These are phyloP conservation scores for Itoplectis maculator DNA, from an alignment of 2,888 invertebrate genomes.

Conservation along the genomic window DNA sequence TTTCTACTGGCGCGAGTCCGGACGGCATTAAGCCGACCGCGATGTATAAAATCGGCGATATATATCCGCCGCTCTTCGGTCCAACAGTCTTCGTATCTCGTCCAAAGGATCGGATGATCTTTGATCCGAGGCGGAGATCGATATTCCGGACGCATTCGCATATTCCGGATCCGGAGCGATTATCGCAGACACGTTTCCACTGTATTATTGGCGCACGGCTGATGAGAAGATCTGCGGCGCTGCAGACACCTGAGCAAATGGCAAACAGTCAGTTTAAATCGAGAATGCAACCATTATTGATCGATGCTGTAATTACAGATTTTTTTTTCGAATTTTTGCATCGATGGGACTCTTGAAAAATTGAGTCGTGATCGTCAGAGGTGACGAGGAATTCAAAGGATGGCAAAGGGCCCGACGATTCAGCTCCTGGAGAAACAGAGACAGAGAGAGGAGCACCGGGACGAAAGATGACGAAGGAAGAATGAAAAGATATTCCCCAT, in stretches of 20 bases:
- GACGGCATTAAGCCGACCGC: slow-evolving; percentile 42
- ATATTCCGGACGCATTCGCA: slow-evolving; percentile 38
- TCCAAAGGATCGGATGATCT: slow-evolving; percentile 47
- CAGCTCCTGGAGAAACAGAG: not conserved
- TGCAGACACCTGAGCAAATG: not conserved
- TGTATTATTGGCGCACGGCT: not conserved
- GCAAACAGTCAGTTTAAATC: not conserved
- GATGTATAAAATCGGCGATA: slow-evolving; percentile 34
- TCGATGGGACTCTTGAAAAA: not conserved
- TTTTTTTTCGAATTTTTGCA: not conserved
- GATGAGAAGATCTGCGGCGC: not conserved
- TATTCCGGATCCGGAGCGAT: slow-evolving; percentile 51
- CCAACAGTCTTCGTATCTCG: too few relatives aligned
- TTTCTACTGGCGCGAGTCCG: slow-evolving; percentile 48
- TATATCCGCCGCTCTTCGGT: slow-evolving; percentile 22
- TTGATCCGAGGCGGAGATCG: slow-evolving; percentile 47
- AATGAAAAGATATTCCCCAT: slow-evolving; percentile 31
- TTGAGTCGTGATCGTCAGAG: not conserved
- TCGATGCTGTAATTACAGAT: not conserved
- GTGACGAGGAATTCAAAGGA: not conserved
- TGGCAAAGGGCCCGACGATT: not conserved
- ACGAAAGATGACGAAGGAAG: slow-evolving; percentile 37
- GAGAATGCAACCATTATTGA: not conserved
- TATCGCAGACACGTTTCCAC: too few relatives aligned
- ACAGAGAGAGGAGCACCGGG: slow-evolving; percentile 4